These are phyloP conservation scores for Limanda limanda DNA, from an alignment of 2,113 vertebrate species.

Conservation along the genomic window DNA sequence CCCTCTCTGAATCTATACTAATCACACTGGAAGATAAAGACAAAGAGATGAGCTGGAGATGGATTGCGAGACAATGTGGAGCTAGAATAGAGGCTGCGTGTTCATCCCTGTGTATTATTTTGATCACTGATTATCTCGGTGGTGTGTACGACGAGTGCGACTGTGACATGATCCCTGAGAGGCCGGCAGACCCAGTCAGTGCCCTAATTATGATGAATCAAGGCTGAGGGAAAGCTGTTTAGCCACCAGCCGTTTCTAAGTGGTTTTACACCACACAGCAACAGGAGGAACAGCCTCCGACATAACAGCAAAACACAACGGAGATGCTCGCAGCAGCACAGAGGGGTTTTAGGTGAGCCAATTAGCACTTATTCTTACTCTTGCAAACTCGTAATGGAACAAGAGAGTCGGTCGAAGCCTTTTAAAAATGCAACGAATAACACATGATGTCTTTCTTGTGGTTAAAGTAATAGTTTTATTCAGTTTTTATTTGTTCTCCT, in stretches of 20 bases:
- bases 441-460: neutral
- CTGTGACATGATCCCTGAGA: conserved; percentile 50
- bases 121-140: conserved; percentile 41
- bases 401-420: neutral
- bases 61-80: conserved; percentile 10
- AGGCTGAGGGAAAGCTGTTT: conserved; percentile 60
- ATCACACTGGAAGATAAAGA: conserved; percentile 9
- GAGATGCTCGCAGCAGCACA: conserved; percentile 8
- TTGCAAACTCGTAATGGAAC: neutral
- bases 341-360: neutral
- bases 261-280: conserved; percentile 49
- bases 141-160: neutral
- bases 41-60: conserved; percentile 4
- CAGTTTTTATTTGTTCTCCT: neutral
- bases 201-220: conserved; percentile 78
- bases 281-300: conserved; percentile 35
- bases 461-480: neutral
- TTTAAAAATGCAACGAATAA: conserved; percentile 2
- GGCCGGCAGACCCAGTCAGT: conserved; percentile 57
- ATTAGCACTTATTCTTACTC: neutral
- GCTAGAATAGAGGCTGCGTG: neutral
- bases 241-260: conserved; percentile 64
- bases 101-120: conserved; percentile 26
- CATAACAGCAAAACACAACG: conserved; percentile 41
- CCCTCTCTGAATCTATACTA: conserved; percentile 27